Conservation (phyloP, 2,797 vertebrate genomes). For the Smutsia gigantea region DNA sequence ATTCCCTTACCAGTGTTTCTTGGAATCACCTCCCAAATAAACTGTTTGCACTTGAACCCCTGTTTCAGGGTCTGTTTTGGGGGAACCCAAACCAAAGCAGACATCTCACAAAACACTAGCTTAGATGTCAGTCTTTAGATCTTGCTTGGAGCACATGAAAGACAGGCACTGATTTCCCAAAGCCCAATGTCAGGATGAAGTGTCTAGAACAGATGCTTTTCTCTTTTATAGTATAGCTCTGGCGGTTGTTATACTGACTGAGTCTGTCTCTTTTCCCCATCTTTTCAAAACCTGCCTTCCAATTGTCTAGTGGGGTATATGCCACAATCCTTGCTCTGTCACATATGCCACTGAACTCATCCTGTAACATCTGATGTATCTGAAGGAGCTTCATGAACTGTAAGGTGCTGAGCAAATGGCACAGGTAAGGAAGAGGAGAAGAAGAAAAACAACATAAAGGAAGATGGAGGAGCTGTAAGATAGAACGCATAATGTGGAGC, state of each 20-base stretch:
- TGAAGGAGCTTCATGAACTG: not conserved
- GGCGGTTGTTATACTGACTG: not conserved
- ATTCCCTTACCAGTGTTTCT: not conserved
- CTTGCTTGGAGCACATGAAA: not conserved
- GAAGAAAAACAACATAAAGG: not conserved
- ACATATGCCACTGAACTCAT: not conserved
- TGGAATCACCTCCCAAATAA: not conserved
- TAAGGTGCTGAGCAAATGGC: not conserved
- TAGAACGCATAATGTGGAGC: not conserved
- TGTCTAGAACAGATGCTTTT: not conserved
- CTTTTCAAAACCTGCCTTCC: slow-evolving; percentile 12
- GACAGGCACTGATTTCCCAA: not conserved
- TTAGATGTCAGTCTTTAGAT: not conserved
- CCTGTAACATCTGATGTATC: not conserved
- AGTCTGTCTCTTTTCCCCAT: not conserved
- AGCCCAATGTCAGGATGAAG: not conserved
- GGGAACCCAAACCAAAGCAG: not conserved
- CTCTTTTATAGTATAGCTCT: not conserved
- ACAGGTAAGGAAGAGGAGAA: not conserved
- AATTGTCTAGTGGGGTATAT: not conserved
- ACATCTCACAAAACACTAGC: not conserved
- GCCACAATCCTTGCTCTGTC: not conserved
- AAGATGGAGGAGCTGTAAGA: not conserved
- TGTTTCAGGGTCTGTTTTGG: not conserved
- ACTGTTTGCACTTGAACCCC: not conserved